A percentile compares a stretch with the other conserved stretches of the same genome.
phyloP scores from a whole-genome alignment of 1,140 invertebrate genomes.

The Phortica variegata region DNA sequence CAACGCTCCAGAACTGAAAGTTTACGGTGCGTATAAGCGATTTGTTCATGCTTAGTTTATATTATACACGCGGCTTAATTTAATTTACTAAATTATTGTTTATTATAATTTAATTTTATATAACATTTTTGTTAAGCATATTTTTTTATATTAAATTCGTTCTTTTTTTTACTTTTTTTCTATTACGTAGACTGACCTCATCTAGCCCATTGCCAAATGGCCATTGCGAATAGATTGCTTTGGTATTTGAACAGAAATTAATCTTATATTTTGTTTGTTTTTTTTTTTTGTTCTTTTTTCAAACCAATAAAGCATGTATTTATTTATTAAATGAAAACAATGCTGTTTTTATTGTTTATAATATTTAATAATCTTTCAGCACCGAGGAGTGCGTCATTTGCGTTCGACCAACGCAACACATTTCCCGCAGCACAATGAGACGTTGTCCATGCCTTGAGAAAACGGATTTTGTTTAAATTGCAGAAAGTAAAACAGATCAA shows the following conservation, averaged over 20 bases:
- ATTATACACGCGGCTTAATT: too few species aligned
- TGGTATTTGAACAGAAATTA: constrained; percentile 18
- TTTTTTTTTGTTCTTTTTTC: constrained; percentile 15
- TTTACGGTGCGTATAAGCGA: constrained; percentile 67
- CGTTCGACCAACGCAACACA: constrained; percentile 33
- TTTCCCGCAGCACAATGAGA: constrained; percentile 31
- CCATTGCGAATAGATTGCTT: constrained; percentile 53
- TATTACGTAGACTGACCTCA: constrained; percentile 45
- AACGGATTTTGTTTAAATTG: constrained; percentile 36
- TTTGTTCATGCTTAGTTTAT: too few species aligned
- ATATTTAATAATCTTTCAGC: constrained; percentile 27
- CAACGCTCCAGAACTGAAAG: constrained; percentile 73
- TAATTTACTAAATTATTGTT: not conserved
- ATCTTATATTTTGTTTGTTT: constrained; percentile 9
- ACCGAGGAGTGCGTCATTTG: constrained; percentile 52
- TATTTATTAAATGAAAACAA: constrained; percentile 15
- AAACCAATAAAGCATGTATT: constrained; percentile 26
- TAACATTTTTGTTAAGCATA: constrained; percentile 2
- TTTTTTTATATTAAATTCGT: constrained; percentile 1
- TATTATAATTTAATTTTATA: constrained; percentile 4
- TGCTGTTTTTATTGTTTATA: constrained; percentile 33
- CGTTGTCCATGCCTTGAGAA: constrained; percentile 38
- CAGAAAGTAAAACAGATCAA: too few species aligned
- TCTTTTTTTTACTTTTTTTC: constrained; percentile 22
- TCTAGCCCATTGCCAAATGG: constrained; percentile 47